phyloP scores from a whole-genome alignment of 2,113 vertebrate species.

The Epinephelus moara region DNA sequence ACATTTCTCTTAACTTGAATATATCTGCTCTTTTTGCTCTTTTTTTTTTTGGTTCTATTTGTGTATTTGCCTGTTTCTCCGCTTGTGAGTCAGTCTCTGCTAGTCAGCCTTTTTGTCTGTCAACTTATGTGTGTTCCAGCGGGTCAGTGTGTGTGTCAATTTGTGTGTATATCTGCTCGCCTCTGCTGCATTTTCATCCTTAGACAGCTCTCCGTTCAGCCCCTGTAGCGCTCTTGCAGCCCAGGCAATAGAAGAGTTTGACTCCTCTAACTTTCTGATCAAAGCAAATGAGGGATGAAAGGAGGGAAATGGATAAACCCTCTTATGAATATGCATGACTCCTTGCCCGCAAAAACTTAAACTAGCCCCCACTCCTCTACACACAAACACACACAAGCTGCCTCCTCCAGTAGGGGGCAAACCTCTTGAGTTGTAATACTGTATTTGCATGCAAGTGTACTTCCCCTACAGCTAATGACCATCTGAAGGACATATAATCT shows the following conservation, averaged over 20 bases:
- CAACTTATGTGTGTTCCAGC: background rate
- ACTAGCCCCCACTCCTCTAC: background rate
- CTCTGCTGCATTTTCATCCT: conserved; percentile 36
- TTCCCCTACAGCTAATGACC: background rate
- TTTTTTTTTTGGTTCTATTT: conserved; percentile 9
- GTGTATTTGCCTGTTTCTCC: background rate
- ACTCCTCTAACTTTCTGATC: conserved; percentile 61
- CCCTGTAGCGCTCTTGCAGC: conserved; percentile 33
- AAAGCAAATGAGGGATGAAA: conserved; percentile 59
- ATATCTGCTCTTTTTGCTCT: background rate
- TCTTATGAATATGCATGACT: conserved; percentile 54
- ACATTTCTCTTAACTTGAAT: conserved; percentile 9
- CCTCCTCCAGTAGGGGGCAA: conserved; percentile 21
- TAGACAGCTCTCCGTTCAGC: conserved; percentile 40
- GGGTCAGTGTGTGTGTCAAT: conserved; percentile 3
- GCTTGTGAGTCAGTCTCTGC: conserved; percentile 2
- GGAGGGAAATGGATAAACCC: conserved; percentile 34
- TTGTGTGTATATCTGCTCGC: conserved; percentile 21
- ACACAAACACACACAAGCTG: conserved; percentile 7
- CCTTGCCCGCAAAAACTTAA: too few species aligned
- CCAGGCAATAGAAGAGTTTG: conserved; percentile 11
- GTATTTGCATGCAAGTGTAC: background rate
- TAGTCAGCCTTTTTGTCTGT: conserved; percentile 23
- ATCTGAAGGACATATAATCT: background rate
- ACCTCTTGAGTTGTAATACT: background rate